phyloP scores from a whole-genome alignment of 2,797 vertebrate species.

The Momotus momota region DNA sequence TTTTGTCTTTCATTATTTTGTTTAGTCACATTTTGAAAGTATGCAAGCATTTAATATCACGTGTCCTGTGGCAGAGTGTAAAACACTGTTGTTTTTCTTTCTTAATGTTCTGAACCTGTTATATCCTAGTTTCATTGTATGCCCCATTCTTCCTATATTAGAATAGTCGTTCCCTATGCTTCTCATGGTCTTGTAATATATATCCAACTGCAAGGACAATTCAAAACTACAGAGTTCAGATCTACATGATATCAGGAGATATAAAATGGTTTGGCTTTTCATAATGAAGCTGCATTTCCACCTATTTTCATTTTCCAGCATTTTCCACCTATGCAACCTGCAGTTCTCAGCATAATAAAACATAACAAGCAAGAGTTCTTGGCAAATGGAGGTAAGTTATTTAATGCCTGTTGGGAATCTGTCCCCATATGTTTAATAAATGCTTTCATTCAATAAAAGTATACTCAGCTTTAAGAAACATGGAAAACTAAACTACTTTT shows the following conservation, averaged over 20 bases:
- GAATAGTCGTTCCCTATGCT: not conserved
- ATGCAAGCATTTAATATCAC: fast-evolving
- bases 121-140: not conserved
- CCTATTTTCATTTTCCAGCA: not conserved
- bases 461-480: constrained; percentile 48
- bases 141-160: not conserved
- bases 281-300: not conserved
- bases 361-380: not conserved
- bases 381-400: constrained; percentile 32
- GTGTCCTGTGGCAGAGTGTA: not conserved
- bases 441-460: constrained; percentile 54
- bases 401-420: constrained; percentile 54
- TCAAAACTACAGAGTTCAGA: not conserved
- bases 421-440: constrained; percentile 57
- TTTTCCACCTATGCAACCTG: not conserved
- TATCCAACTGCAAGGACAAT: not conserved
- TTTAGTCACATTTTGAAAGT: not conserved
- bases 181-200: not conserved
- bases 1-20: not conserved
- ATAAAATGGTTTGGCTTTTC: not conserved
- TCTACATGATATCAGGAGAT: not conserved
- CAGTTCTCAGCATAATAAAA: constrained; percentile 50
- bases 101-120: not conserved
- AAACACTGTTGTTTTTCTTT: not conserved
- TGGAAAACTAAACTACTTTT: not conserved